A percentile compares a stretch with the other conserved stretches of the same genome.
Conservation (phyloP, 2,888 invertebrate species). For the Hirtodrosophila trivittata region DNA sequence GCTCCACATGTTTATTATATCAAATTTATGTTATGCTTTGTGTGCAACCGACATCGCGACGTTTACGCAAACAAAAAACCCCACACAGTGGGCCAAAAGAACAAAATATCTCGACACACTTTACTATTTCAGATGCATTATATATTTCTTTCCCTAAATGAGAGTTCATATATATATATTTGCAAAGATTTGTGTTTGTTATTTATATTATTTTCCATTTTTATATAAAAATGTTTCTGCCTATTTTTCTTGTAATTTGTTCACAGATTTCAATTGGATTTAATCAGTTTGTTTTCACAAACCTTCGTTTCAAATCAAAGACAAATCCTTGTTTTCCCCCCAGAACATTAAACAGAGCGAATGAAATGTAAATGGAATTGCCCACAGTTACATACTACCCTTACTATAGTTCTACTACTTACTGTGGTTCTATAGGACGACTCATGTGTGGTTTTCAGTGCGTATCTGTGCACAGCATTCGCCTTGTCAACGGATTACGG, state of each 20-base stretch:
- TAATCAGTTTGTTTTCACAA: no score
- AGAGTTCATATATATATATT: no score
- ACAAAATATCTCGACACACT: neutral
- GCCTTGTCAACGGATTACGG: conserved; percentile 47
- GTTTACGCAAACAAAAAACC: conserved; percentile 26
- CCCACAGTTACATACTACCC: conserved; percentile 34
- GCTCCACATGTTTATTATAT: conserved; percentile 53
- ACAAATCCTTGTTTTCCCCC: no score
- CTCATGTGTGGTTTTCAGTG: conserved; percentile 25
- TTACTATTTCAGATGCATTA: no score
- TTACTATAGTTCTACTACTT: conserved; percentile 13
- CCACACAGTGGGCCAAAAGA: neutral
- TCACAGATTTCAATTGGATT: no score
- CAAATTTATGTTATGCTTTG: conserved; percentile 55
- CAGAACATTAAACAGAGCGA: conserved; percentile 23
- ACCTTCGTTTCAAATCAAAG: no score
- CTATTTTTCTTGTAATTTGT: no score
- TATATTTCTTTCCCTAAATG: no score
- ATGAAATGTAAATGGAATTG: conserved; percentile 40
- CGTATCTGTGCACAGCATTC: conserved; percentile 25
- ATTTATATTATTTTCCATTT: no score
- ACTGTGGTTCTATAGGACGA: neutral
- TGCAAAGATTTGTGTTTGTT: no score
- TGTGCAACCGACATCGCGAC: conserved; percentile 46
- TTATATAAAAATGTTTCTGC: no score